A percentile compares a stretch with the other conserved stretches of the same genome.
Evolutionary conservation across 2,888 invertebrate species (phyloP).

Genomic region (Sphaerophoria taeniata): DNA sequence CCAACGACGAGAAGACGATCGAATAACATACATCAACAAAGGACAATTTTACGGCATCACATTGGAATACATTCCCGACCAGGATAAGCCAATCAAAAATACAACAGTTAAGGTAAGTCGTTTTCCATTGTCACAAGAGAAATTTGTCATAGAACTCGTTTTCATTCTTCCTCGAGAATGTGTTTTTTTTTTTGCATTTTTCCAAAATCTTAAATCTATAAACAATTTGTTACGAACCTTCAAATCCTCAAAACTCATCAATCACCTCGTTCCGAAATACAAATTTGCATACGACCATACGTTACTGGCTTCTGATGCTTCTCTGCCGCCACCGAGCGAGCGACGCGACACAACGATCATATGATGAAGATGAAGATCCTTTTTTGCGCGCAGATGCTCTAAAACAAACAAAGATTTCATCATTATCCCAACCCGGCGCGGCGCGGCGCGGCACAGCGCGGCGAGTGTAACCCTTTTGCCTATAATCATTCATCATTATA

Average conservation of each 20-base stretch:
- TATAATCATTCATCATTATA: slow-evolving; percentile 71
- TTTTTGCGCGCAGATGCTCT: slow-evolving; percentile 69
- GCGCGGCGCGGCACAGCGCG: no score
- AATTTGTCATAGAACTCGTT: slow-evolving; percentile 61
- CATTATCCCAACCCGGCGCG: not conserved
- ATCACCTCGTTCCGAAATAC: slow-evolving; percentile 46
- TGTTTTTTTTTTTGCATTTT: no score
- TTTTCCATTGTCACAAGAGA: not conserved
- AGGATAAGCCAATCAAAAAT: slow-evolving; percentile 96
- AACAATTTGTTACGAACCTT: slow-evolving; percentile 56
- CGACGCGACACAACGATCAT: no score
- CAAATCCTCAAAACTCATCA: slow-evolving; percentile 51
- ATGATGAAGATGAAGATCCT: slow-evolving; percentile 8
- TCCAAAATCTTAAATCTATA: slow-evolving; percentile 51
- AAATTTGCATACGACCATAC: slow-evolving; percentile 68
- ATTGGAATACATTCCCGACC: slow-evolving; percentile 96
- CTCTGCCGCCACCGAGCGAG: not conserved
- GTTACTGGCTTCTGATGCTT: slow-evolving; percentile 11
- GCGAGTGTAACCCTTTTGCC: slow-evolving; percentile 35
- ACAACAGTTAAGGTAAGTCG: slow-evolving; percentile 97
- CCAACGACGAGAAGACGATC: slow-evolving; percentile 98
- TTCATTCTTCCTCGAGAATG: not conserved
- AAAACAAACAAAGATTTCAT: slow-evolving; percentile 67
- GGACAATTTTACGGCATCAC: slow-evolving; percentile 99
- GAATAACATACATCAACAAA: slow-evolving; percentile 99